Evolutionary conservation across 2,113 vertebrate genomes (phyloP), one percentile per base, ranked within the genome.

Genomic region (Peromyscus californicus): DNA sequence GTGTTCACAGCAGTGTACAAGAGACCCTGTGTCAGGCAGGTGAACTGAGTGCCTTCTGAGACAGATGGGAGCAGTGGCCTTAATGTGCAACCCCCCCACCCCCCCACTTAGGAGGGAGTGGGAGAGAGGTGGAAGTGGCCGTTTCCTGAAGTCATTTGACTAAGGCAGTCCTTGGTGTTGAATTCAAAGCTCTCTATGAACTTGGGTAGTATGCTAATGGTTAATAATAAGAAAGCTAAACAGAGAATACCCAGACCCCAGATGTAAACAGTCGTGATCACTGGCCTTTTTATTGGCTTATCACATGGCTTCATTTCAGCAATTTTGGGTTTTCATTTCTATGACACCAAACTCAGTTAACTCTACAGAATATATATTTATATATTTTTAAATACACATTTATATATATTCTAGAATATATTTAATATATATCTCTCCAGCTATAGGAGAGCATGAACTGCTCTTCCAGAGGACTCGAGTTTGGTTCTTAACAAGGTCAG

Each of bases 221-320:
- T 26, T 15, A 48, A 67, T 57, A 0, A 22, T 90, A 29, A 78
- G 15, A 59, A 78, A 84, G n/a, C n/a, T 59, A 12, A 80, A 51
- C 45, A 79, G 42, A 45, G 45, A 24, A 6, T 31, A 63, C 2
- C 22, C 24, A 63, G 63, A 10, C 5, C 19, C 54, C 26, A 21
- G 69, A 63, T 26, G 22, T 6, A 33, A 48, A 51, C 3, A 12
- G 1, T 45, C 15, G 65, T 29, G 12, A 36, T 21, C 15, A 24
- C 3, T 33, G 61, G 0, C 12, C 26, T 84, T 33, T 24, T 51
- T 8, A 19, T 7, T 3, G 59, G 72, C 70, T 39, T 6, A 26
- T 3, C 6, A 4, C 9, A 5, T 7, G 59, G 48, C 74, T 10
- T 24, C 5, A 29, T 29, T 42, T 45, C 0, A 8, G 3, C 26